Percentiles rank a stretch among this genome's conserved stretches.
These are phyloP conservation scores for Chymomyza fuscimana DNA, from an alignment of 2,888 invertebrate species.

Conservation along the genomic window DNA sequence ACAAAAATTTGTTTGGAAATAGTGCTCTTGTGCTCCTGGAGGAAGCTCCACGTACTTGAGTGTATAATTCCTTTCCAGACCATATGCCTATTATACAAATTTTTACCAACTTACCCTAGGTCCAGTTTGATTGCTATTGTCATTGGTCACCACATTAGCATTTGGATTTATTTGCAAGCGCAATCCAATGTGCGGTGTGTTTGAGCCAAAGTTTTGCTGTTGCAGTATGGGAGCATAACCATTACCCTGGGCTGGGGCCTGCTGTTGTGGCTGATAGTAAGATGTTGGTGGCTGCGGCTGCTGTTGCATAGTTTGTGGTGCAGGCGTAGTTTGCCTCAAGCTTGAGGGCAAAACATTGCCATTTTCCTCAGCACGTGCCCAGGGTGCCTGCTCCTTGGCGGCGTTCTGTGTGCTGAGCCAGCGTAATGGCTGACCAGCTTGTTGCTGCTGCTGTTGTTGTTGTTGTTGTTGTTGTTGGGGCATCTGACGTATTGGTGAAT, in stretches of 20 bases:
- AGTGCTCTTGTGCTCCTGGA: no score
- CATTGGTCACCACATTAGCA: constrained; percentile 48
- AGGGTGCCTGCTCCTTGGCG: constrained; percentile 75
- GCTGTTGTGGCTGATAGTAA: constrained; percentile 45
- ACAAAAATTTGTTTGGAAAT: no score
- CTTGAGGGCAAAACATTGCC: constrained; percentile 75
- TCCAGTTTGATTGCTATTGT: constrained; percentile 57
- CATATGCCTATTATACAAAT: not conserved
- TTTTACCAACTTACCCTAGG: constrained; percentile 59
- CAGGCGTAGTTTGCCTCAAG: constrained; percentile 79
- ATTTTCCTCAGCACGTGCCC: constrained; percentile 77
- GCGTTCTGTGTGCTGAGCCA: constrained; percentile 74
- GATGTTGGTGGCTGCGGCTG: constrained; percentile 32
- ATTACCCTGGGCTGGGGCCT: constrained; percentile 48
- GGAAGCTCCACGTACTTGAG: no score
- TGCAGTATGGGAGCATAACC: constrained; percentile 43
- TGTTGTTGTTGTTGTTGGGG: constrained; percentile 76
- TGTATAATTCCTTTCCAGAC: no score
- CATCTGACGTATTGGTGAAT: constrained; percentile 81
- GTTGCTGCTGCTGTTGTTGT: constrained; percentile 55
- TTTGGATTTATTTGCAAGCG: constrained; percentile 75
- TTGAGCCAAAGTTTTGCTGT: constrained; percentile 67
- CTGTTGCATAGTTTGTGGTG: constrained; percentile 53
- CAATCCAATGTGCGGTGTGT: constrained; percentile 62
- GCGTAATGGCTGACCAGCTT: constrained; percentile 70